phyloP scores from a whole-genome alignment of 2,797 vertebrate genomes.

The Sebastes ruberrimus region DNA sequence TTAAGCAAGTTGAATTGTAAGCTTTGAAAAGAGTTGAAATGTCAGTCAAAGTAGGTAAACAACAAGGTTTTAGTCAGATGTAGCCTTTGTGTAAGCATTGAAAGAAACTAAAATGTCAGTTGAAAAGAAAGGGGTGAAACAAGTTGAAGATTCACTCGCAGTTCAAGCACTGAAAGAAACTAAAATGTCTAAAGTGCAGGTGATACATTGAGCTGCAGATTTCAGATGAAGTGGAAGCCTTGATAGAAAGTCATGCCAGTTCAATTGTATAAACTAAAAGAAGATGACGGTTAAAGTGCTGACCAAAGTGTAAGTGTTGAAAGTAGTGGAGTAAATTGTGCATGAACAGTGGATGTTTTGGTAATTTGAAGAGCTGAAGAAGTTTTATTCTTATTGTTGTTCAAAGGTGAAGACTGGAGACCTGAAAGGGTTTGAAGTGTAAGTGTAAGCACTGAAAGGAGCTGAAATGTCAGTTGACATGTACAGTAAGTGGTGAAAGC shows the following conservation, averaged over 20 bases:
- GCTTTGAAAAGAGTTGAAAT: not conserved
- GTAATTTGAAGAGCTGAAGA: not conserved
- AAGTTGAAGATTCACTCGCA: no score
- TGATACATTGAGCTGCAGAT: not conserved
- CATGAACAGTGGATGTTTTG: not conserved
- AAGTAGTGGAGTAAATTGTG: not conserved
- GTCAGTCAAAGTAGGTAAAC: not conserved
- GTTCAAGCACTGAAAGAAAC: no score
- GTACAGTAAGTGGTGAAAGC: not conserved
- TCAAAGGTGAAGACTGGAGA: not conserved
- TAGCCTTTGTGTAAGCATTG: no score
- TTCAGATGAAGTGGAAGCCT: not conserved
- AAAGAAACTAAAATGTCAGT: fast-evolving
- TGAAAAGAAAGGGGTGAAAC: no score
- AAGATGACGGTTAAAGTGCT: not conserved
- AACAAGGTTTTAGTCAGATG: no score
- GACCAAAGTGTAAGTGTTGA: not conserved
- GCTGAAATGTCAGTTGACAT: not conserved
- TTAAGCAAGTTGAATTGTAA: not conserved
- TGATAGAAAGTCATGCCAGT: not conserved
- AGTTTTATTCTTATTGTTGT: not conserved
- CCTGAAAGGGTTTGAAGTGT: not conserved
- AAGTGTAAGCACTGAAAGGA: not conserved
- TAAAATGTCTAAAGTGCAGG: no score
- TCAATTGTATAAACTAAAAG: not conserved